Base-by-base conservation (phyloP, 2,113 vertebrate species). In the Eubucco bourcierii region DNA sequence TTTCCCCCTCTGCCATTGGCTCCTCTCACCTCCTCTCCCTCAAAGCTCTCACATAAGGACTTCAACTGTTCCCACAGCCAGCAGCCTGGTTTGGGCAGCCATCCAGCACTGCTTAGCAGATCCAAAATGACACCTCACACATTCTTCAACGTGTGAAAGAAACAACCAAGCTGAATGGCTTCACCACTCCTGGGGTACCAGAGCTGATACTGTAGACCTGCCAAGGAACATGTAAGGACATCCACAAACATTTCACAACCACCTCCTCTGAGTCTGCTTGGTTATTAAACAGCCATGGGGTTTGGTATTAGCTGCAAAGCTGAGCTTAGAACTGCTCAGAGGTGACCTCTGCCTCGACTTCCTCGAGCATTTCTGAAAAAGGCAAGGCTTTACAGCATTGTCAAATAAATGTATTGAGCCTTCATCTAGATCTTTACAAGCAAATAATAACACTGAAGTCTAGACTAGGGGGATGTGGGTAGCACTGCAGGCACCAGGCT, bases 131-230 rank as follows among this genome's bases (percentile, higher is more conserved):
- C 84, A 89, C 72, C 81, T 96, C 93, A 68, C 92, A 96, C 81
- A 61, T 95, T 95, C 94, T 89, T 77, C 75, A 94, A 92, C 47
- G 87, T 94, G 87, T 87, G 94, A 96, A 95, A 95, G 95, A 96
- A 95, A 96, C 87, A 95, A 71, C 89, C 94, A 96, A 94, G 87
- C 92, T 91, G 94, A 94, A 90, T 60, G 12, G 0, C 60, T 94
- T 89, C 87, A 82, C 75, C 89, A 64, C 81, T 33, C 67, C 93
- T 20, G 0, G 19, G 61, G 71, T 94, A 87, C 71, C 74, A 71
- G 90, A 92, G 68, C 92, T 85, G 84, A 89, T 71, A 87, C 76
- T 31, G 0, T 4, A 74, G 78, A 82, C 41, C 76, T 95, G 87
- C 93, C 95, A 96, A 91, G 65, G 87, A 94, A 95, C 61, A 77